Evolutionary conservation across 1,140 invertebrate genomes (phyloP), one percentile per base, ranked within the genome.

Genomic region (Drosophila oshimai): DNA sequence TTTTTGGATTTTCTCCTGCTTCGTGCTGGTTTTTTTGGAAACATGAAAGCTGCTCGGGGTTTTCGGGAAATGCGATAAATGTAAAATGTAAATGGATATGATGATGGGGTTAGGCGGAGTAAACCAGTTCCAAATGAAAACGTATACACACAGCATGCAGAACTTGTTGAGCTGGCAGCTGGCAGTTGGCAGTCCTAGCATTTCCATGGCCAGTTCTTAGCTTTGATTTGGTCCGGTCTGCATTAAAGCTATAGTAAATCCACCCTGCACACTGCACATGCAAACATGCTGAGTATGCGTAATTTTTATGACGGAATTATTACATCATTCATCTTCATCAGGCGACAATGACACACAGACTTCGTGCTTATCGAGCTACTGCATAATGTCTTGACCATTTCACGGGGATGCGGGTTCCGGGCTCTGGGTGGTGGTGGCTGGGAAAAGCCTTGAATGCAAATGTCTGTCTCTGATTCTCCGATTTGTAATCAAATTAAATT

Each of bases 301-400:
- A 33, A 65, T 87, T 80, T 86, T 86, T 86, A 86, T 86, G 80
- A 86, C 74, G 72, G 80, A 86, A 87, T 86, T 86, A 87, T 86
- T 86, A 86, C 80, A 86, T 86, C 80, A 86, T 86, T 86, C 80
- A 87, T 87, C 80, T 86, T 86, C 80, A 87, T 86, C 80, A 87
- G 61, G 60, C 57, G 58, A 69, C 60, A 74, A 60, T 62, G 62
- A 65, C 61, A 65, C 61, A 78, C 49, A 57, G 69, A 74, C 46
- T 70, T 50, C 74, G 73, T 81, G 77, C 77, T 81, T 81, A 81
- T 83, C 72, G 51, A 76, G 68, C 74, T 49, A 62, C 46, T 76
- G 64, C 70, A 75, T 77, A 42, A 74, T 60, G 36, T 34, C 55
- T 42, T 44, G 41, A 26, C 41, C 41, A 75, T 37, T 15, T 29